A percentile compares a stretch with the other conserved stretches of the same genome.
phyloP scores from a whole-genome alignment of 1,140 invertebrate species.

The Acromyrmex heyeri region DNA sequence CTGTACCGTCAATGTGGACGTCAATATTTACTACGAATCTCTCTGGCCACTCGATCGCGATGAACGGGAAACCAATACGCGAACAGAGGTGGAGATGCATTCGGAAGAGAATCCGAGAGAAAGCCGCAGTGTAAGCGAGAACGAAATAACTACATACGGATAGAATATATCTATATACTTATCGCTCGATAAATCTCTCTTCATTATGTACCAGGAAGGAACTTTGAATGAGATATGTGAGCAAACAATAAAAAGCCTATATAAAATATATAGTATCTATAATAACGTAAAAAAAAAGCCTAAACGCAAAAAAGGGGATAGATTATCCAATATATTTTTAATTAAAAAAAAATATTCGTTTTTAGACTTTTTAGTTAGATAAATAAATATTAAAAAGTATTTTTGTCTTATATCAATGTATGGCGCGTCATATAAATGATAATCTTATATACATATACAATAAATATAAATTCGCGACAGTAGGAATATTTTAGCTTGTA shows the following conservation, averaged over 20 bases:
- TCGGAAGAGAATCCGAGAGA: neutral
- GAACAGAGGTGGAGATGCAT: constrained; percentile 28
- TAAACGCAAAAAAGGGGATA: neutral
- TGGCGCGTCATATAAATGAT: neutral
- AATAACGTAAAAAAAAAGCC: neutral
- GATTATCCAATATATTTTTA: neutral
- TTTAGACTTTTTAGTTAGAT: too few relatives aligned
- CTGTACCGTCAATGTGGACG: constrained; percentile 39
- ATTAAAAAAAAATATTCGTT: too few relatives aligned
- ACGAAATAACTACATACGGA: neutral
- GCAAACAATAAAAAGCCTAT: neutral
- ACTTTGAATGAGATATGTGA: neutral
- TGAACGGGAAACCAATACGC: constrained; percentile 54
- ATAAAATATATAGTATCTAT: too few relatives aligned
- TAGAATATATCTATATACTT: constrained; percentile 4
- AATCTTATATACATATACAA: too few relatives aligned
- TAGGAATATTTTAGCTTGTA: neutral
- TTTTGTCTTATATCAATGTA: neutral
- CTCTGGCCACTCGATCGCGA: constrained; percentile 50
- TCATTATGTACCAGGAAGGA: neutral
- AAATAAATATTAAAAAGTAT: too few relatives aligned
- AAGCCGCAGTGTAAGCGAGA: neutral
- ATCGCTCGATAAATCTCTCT: constrained; percentile 5
- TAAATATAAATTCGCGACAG: too few relatives aligned
- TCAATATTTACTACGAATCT: constrained; percentile 66